These are phyloP conservation scores for Hyperopisus bebe DNA, from an alignment of 2,113 vertebrate genomes.

Conservation along the genomic window DNA sequence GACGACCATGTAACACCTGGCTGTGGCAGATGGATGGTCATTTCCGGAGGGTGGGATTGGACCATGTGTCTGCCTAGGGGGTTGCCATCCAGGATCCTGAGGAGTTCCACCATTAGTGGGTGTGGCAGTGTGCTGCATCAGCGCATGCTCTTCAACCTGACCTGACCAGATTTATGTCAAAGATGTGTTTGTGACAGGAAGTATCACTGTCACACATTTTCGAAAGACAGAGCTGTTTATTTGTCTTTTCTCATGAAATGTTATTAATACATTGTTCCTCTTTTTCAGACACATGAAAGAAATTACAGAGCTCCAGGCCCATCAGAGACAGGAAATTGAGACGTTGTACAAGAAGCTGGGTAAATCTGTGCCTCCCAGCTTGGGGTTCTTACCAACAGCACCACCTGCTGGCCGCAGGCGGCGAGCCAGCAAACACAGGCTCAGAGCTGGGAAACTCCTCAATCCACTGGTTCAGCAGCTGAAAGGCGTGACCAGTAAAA, in stretches of 20 bases:
- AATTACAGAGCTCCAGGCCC: constrained; percentile 70
- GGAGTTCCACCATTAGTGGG: too few relatives aligned
- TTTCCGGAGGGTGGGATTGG: too few relatives aligned
- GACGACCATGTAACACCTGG: too few relatives aligned
- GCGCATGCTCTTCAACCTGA: too few relatives aligned
- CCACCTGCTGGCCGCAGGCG: constrained; percentile 75
- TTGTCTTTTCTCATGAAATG: not conserved
- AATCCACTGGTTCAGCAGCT: constrained; percentile 94
- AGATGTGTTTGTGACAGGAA: not conserved
- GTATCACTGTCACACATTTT: not conserved
- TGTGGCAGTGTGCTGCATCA: too few relatives aligned
- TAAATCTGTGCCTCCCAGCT: constrained; percentile 75
- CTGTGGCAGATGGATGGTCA: too few relatives aligned
- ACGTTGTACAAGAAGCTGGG: constrained; percentile 79
- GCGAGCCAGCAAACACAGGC: constrained; percentile 80
- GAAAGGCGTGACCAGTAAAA: constrained; percentile 76
- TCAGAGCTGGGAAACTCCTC: constrained; percentile 84
- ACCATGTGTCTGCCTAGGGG: too few relatives aligned
- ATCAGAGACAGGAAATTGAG: constrained; percentile 74
- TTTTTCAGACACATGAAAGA: constrained; percentile 77
- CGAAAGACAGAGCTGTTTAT: not conserved
- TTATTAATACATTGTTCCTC: not conserved
- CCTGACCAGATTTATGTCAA: not conserved
- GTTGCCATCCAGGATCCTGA: too few relatives aligned
- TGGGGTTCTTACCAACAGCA: constrained; percentile 75